Evolutionary conservation across 2,888 invertebrate species (phyloP), one percentile per base, ranked within the genome.

Genomic region (Lepeophtheirus nordmannii): DNA sequence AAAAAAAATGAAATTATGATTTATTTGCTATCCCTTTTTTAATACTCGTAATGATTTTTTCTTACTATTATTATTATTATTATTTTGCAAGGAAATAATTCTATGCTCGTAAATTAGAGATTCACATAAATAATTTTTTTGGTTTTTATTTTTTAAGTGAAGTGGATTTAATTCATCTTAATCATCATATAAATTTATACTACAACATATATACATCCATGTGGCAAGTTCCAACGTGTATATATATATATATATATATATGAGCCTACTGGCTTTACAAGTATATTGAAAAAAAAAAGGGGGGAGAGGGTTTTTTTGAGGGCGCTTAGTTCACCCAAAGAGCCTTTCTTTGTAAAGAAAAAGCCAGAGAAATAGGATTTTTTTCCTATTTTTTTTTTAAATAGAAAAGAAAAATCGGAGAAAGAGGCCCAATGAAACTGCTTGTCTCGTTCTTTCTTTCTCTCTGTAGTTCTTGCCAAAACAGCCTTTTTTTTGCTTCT

Each of bases 61-160:
- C 10, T 57, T 57, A 57, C 11, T 57, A 57, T 57, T 57, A 11
- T 57, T 57, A 57, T 57, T 57, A 57, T 57, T 57, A 57, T 57
- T 57, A 57, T 22, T 22, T 57, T 57, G 11, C 57, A 22, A 57
- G 23, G 17, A 53, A 17, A 53, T 17, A 22, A 22, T 57, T 23
- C 23, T 10, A 23, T 22, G 9, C 23, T 57, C 57, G 20, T 57
- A 23, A 57, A 57, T 22, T 22, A 23, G 23, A 11, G 57, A 22
- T 57, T 22, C 20, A 22, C 23, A 22, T 23, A 22, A 23, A 22
- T 22, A 57, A 57, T 23, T 22, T 22, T 57, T 10, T 11, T 9
- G 11, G 23, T 22, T 22, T 22, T 57, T 22, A 10, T 22, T 22
- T 22, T 57, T 57, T 57, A 20, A 57, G 10, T 57, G 20, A 20